Conservation (phyloP, 2,888 invertebrate species). For the Heliconius charithonia region DNA sequence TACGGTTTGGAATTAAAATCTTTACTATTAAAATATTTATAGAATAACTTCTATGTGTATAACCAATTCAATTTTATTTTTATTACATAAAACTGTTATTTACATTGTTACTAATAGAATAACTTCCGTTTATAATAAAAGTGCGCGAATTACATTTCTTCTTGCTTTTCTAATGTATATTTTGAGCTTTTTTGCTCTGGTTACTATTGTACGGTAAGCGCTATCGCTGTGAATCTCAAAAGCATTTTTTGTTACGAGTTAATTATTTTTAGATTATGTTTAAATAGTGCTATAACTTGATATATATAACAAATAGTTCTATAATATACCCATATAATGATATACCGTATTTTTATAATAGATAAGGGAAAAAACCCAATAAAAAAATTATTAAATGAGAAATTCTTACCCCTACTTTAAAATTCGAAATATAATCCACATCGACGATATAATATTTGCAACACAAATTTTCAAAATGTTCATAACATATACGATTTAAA, state of each 20-base stretch:
- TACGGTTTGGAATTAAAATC: background rate
- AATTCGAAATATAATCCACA: slow-evolving; percentile 34
- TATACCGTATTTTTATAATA: background rate
- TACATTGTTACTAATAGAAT: background rate
- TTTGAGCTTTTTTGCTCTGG: background rate
- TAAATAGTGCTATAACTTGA: background rate
- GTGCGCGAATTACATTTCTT: slow-evolving; percentile 12
- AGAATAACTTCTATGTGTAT: background rate
- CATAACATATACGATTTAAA: slow-evolving; percentile 23
- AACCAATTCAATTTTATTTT: background rate
- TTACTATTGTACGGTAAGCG: slow-evolving; percentile 1
- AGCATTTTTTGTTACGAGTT: background rate
- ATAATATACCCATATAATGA: background rate
- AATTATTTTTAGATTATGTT: slow-evolving; percentile 7
- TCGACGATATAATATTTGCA: slow-evolving; percentile 29
- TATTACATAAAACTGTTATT: background rate
- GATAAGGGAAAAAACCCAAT: too few species aligned
- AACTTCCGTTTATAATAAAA: background rate
- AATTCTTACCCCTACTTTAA: slow-evolving; percentile 25
- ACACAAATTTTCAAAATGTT: slow-evolving; percentile 26
- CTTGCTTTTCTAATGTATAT: slow-evolving; percentile 15
- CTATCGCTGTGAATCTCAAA: slow-evolving; percentile 9
- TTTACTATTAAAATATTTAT: background rate
- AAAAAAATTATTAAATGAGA: background rate
- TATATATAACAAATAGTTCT: background rate